Conservation (phyloP, 2,888 invertebrate species). For the Hesperia comma region DNA sequence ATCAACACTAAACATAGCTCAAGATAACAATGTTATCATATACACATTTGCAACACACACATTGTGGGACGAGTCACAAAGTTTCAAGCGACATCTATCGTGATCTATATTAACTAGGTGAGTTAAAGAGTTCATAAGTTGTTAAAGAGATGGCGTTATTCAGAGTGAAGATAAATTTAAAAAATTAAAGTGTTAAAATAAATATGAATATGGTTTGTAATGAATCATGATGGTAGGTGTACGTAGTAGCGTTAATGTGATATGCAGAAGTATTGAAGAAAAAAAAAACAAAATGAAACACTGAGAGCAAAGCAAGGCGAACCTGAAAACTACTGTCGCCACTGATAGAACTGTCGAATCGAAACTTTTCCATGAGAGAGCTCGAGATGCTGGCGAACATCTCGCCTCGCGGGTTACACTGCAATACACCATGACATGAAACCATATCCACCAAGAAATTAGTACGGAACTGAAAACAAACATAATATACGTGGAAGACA, state of each 20-base stretch:
- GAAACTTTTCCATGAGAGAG: slow-evolving; percentile 91
- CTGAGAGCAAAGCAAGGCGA: slow-evolving; percentile 76
- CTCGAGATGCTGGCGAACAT: slow-evolving; percentile 92
- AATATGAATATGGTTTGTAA: slow-evolving; percentile 30
- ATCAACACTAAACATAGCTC: not conserved
- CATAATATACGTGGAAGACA: slow-evolving; percentile 50
- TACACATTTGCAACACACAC: not conserved
- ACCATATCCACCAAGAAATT: slow-evolving; percentile 47
- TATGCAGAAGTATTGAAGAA: slow-evolving; percentile 19
- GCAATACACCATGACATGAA: slow-evolving; percentile 72
- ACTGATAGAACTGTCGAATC: slow-evolving; percentile 90
- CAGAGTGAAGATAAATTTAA: not conserved
- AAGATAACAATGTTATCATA: not conserved
- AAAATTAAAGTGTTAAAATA: not conserved
- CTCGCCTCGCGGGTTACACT: slow-evolving; percentile 91
- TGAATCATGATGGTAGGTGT: slow-evolving; percentile 25
- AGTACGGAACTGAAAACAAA: slow-evolving; percentile 61
- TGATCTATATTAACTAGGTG: slow-evolving; percentile 10
- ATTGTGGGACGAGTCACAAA: not conserved
- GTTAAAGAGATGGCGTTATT: slow-evolving; percentile 18
- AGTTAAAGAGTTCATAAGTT: slow-evolving; percentile 3
- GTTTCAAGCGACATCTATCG: slow-evolving; percentile 26
- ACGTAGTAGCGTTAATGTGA: slow-evolving; percentile 25
- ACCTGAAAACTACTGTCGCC: slow-evolving; percentile 90
- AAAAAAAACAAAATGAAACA: slow-evolving; percentile 52